Conservation (phyloP, 2,113 vertebrate genomes). For the Dissostichus mawsoni region DNA sequence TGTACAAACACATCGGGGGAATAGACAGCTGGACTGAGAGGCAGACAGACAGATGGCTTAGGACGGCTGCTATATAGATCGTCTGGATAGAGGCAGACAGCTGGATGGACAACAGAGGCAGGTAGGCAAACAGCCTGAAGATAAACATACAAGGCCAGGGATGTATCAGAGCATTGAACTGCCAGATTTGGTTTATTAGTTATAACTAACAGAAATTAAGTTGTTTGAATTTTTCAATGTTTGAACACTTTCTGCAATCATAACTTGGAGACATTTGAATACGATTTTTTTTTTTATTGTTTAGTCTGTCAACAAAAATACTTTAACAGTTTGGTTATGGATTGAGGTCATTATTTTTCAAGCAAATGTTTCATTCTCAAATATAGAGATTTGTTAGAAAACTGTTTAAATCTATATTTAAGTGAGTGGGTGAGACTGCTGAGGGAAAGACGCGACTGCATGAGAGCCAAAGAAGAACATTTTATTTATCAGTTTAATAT, state of each 20-base stretch:
- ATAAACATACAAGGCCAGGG: not conserved
- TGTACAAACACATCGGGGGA: slow-evolving; percentile 36
- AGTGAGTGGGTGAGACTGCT: too few species aligned
- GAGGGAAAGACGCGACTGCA: too few species aligned
- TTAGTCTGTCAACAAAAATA: too few species aligned
- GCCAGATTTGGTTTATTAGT: not conserved
- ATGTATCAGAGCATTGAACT: not conserved
- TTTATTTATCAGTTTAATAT: too few species aligned
- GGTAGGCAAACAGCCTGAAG: not conserved
- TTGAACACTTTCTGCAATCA: not conserved
- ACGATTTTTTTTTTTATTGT: too few species aligned
- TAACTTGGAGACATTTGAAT: not conserved
- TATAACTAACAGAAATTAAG: not conserved
- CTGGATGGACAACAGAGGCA: slow-evolving; percentile 4
- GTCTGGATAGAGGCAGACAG: slow-evolving; percentile 8
- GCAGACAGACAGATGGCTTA: slow-evolving; percentile 15
- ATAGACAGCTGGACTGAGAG: slow-evolving; percentile 26
- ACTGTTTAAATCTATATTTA: too few species aligned
- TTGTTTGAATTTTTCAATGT: not conserved
- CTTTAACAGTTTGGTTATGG: too few species aligned
- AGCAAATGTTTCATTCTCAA: too few species aligned
- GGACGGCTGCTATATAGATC: slow-evolving; percentile 6
- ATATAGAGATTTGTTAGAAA: too few species aligned
- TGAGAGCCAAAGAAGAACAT: too few species aligned
- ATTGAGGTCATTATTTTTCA: too few species aligned